Base-by-base conservation (phyloP, 2,888 invertebrate genomes). In the Tridacna gigas region DNA sequence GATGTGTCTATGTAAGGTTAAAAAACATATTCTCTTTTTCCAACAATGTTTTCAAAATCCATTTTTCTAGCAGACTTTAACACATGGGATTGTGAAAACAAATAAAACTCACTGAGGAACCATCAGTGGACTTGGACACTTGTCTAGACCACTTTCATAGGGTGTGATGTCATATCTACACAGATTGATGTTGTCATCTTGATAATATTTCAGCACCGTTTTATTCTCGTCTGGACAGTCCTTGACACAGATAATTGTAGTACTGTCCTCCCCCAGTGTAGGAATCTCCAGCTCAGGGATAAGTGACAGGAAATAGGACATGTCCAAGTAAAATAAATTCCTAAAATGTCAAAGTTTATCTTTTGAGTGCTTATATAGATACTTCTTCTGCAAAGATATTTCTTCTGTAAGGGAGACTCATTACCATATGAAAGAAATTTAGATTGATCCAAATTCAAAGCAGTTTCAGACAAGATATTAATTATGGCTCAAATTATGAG, bases 161-260 rank as follows among this genome's bases (percentile, higher is more conserved):
- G 92, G 90, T 61, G 88, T 74, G 28, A 93, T 85, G 77, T 94
- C 92, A 89, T 95, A 96, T 94, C 96, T 96, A 94, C 98, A 99
- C 28, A 98, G 95, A 91, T 96, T 96, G 0, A 97, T 96, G 18
- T 97, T 97, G 9, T 97, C 88, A 96, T 96, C 79, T 95, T 95
- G 93, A 97, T 97, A 95, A 47, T 98, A 95, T 71, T 98, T 97
- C 48, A 95, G 93, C 9, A 97, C 95, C n/a, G 95, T 95, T 90
- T 98, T 93, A 37, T 96, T 96, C 82, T 95, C 96, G 81, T 96
- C 96, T 0, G 99, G 98, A 94, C 99, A 99, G 94, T 97, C 95
- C 90, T 97, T 97, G 0, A 99, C 98, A 94, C 99, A 99, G 88
- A 98, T 97, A 95, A 98, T 97, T 7, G 98, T 95, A 0, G 98